These are phyloP conservation scores for Pangasianodon hypophthalmus DNA, from an alignment of 2,113 vertebrate genomes.

Conservation along the genomic window DNA sequence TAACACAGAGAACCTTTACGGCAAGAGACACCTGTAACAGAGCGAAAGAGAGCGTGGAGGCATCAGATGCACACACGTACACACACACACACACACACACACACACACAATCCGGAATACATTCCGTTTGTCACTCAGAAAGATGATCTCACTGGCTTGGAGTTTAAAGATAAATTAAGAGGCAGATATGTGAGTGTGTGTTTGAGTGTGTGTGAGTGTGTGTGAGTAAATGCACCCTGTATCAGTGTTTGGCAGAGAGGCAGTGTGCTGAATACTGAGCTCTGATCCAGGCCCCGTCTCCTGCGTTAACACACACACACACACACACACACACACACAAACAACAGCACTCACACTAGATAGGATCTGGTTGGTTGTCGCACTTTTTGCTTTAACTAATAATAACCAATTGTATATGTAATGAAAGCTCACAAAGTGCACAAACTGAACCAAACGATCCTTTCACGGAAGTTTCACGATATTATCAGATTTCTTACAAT, in stretches of 20 bases:
- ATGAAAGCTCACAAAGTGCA: too few relatives aligned
- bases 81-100: not conserved
- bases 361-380: not conserved
- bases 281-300: slow-evolving; percentile 30
- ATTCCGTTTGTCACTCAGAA: not conserved
- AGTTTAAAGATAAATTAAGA: not conserved
- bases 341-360: not conserved
- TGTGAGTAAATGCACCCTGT: not conserved
- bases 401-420: not conserved
- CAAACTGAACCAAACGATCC: too few relatives aligned
- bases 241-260: slow-evolving; percentile 10
- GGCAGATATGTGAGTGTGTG: not conserved
- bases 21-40: slow-evolving; percentile 32
- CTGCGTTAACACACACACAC: not conserved
- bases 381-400: not conserved
- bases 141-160: not conserved
- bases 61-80: not conserved
- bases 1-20: slow-evolving; percentile 27
- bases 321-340: slow-evolving; percentile 14
- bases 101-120: not conserved
- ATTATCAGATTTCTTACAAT: too few relatives aligned
- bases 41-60: not conserved
- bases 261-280: slow-evolving; percentile 15
- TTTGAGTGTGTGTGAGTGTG: not conserved
- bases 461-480: too few relatives aligned